Base-by-base conservation (phyloP, 1,140 invertebrate species). In the Sarcophaga bullata region DNA sequence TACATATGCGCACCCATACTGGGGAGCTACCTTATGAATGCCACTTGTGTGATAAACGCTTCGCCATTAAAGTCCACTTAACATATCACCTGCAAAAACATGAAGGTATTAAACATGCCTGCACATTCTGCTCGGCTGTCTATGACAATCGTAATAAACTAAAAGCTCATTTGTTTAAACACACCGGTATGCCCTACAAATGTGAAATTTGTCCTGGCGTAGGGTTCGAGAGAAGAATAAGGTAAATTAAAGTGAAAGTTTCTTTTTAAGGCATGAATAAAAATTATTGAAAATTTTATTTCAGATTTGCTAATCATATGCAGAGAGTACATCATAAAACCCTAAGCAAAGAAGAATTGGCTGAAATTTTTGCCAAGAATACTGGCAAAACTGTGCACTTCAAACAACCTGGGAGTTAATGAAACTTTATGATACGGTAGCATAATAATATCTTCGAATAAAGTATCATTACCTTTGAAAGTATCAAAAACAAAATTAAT, bases 31-130 rank as follows among this genome's bases (percentile, higher is more conserved):
- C 83, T 0, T 84, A 80, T 54, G 58, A 17, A 7, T 84, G 83
- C 49, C 80, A 84, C 37, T 54, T 82, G 5, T 84, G 83, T 48
- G 52, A 80, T 48, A 84, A 82, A 80, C 80, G 81, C 37, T 84
- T 80, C 46, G 76, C 81, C 9, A 80, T 84, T 8, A 82, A 82
- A 49, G 83, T 82, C 4, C 15, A 75, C 11, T 75, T 84, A 3
- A 84, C 81, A 6, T 84, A 84, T 80, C 83, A 84, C 37, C 11
- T 84, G 83, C 83, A 84, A 80, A 75, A 73, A 58, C 83, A 82
- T 75, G 8, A 82, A 37, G 83, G 83, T 11, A 47, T 82, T 8
- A 82, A 78, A 13, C 83, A 84, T 47, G 11, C 62, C 6, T 84
- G 83, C 49, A 17, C 47, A 1, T 73, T 73, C 46, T 84, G 83